Evolutionary conservation across 2,113 vertebrate genomes (phyloP), one percentile per base, ranked within the genome.

Genomic region (Oxyruncus cristatus): DNA sequence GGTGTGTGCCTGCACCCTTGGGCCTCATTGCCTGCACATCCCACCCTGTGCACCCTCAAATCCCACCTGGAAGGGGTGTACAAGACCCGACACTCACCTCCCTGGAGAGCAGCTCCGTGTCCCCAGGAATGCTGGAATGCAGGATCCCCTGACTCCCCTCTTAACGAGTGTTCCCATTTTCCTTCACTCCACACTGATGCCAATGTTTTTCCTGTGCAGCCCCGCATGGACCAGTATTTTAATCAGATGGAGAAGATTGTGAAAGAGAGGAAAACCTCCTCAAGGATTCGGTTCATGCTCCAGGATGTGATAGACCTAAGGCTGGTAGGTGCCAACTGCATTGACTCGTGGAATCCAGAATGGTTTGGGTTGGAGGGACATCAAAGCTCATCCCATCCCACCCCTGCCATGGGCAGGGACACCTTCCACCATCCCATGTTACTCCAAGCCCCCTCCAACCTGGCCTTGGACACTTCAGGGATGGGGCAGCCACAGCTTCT

Each of bases 231-330:
- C 97, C 99, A 99, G 97, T 99, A 99, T 96, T 99, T 99, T 96
- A 98, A 99, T 98, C 99, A 99, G 96, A 99, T 99, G 99, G 99
- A 99, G 94, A 99, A 99, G 98, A 99, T 99, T 18, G 99, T 99
- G 77, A 99, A 99, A 95, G 99, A 99, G 97, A 98, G 99, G 84
- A 99, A 99, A 98, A 99, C 99, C 0, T 99, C 99, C 4, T 99
- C 99, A 15, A 98, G 99, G 82, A 99, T 99, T 96, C 99, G 99
- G 42, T 99, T 99, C 94, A 99, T 99, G 99, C 97, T 99, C 58
- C 99, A 99, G 96, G 99, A 99, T 49, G 97, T 99, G 17, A 99
- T 99, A 93, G 99, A 99, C 97, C 98, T 99, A 42, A 98, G 99
- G 97, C 98, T 99, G 99, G 99, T 99, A 97, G 97, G 99, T 98